Evolutionary conservation across 2,888 invertebrate genomes (phyloP).

Genomic region (Acanthosepion esculentum): DNA sequence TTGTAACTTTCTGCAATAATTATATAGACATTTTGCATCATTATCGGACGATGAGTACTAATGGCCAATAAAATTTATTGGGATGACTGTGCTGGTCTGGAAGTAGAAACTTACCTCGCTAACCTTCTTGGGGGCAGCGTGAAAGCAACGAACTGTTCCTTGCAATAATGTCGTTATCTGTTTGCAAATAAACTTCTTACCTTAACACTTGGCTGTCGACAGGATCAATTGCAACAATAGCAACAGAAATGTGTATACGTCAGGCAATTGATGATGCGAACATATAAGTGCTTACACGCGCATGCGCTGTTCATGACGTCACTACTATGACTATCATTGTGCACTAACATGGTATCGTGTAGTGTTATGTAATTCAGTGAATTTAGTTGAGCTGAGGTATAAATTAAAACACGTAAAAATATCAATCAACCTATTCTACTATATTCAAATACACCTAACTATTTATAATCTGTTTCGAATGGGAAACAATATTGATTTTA

Average conservation of each 20-base stretch:
- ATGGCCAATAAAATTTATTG: neutral
- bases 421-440: no score
- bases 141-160: neutral
- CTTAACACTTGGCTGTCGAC: neutral
- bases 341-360: no score
- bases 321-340: neutral
- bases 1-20: no score
- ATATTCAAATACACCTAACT: no score
- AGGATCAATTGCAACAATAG: slow-evolving; percentile 4
- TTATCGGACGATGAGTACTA: neutral
- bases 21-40: neutral
- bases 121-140: slow-evolving; percentile 3
- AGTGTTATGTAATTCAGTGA: no score
- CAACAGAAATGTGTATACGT: neutral
- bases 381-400: no score
- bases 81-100: neutral
- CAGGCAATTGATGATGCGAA: neutral
- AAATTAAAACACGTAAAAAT: no score
- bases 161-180: neutral
- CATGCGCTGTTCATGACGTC: neutral
- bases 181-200: neutral
- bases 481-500: no score
- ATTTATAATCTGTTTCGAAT: no score
- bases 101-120: neutral
- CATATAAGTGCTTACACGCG: neutral